These are phyloP conservation scores for Procambarus clarkii DNA, from an alignment of 1,140 invertebrate species.

Conservation along the genomic window DNA sequence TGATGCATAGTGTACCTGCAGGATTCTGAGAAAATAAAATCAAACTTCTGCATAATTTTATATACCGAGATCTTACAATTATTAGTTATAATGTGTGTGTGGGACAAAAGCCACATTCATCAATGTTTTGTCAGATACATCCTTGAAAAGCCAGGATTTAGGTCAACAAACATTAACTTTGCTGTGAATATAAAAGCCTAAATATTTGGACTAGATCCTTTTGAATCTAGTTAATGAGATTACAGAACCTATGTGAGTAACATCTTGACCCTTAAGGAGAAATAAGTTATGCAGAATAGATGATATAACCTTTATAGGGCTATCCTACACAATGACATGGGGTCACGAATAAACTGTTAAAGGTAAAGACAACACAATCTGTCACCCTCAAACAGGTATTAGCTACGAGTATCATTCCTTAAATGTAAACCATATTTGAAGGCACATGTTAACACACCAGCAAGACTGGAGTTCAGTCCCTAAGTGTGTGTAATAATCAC, in stretches of 20 bases:
- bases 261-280: neutral
- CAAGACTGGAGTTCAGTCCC: neutral
- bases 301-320: neutral
- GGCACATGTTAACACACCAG: neutral
- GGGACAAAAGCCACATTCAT: neutral
- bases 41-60: neutral
- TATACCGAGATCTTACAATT: neutral
- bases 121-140: neutral
- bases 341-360: neutral
- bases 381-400: neutral
- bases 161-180: neutral
- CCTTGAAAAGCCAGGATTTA: neutral
- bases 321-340: neutral
- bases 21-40: neutral
- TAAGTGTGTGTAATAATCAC: neutral
- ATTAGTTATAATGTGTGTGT: no score
- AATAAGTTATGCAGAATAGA: neutral
- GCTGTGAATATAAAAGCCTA: neutral
- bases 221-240: neutral
- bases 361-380: neutral
- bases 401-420: neutral
- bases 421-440: neutral
- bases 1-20: neutral
- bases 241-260: neutral
- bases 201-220: neutral